These are phyloP conservation scores for Stegastes partitus DNA, from an alignment of 2,113 vertebrate species.

Conservation along the genomic window DNA sequence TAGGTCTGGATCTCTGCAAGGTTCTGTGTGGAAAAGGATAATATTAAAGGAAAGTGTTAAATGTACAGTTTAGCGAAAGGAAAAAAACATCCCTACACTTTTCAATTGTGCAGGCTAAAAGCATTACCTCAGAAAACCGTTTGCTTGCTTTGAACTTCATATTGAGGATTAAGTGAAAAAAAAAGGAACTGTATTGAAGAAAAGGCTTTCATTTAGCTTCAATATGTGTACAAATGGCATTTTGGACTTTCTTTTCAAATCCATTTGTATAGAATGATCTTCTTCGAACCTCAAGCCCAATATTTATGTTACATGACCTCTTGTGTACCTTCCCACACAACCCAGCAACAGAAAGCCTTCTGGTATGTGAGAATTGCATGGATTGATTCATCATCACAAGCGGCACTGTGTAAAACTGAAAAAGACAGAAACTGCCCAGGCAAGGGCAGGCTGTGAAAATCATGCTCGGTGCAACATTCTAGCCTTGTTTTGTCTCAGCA, in stretches of 20 bases:
- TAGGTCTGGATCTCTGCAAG: constrained; percentile 97
- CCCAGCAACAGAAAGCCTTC: constrained; percentile 20
- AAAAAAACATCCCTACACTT: background rate
- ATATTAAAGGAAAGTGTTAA: background rate
- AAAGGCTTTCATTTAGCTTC: constrained; percentile 20
- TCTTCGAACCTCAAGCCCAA: constrained; percentile 28
- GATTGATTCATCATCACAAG: constrained; percentile 37
- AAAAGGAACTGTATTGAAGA: background rate
- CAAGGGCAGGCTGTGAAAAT: constrained; percentile 11
- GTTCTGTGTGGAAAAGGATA: constrained; percentile 84
- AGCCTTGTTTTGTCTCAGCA: constrained; percentile 15
- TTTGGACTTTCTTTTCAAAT: constrained; percentile 9
- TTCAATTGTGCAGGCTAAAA: background rate
- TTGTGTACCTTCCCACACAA: constrained; percentile 36
- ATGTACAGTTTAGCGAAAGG: background rate
- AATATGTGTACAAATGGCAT: background rate
- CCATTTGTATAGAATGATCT: constrained; percentile 16
- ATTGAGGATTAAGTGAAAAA: background rate
- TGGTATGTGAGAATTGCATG: constrained; percentile 32
- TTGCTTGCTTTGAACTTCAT: background rate
- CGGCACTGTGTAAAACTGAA: background rate
- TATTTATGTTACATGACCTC: background rate
- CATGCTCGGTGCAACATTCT: background rate
- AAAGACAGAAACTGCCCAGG: constrained; percentile 4
- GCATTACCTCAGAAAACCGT: background rate